Evolutionary conservation across 2,797 vertebrate genomes (phyloP).

Genomic region (Xenentodon cancila): DNA sequence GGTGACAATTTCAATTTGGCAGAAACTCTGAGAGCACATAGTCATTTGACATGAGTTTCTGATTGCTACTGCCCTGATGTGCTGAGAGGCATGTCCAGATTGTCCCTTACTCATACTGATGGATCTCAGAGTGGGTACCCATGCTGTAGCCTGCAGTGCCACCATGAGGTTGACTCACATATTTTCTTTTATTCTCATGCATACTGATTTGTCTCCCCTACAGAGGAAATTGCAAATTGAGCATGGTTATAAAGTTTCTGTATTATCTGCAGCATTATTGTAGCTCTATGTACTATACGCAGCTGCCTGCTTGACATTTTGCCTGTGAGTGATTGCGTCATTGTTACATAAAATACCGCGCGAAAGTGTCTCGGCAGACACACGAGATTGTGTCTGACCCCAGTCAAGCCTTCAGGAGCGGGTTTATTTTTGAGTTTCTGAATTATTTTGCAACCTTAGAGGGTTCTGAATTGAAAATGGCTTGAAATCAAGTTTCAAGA

Average conservation of each 20-base stretch:
- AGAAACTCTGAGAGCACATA: slow-evolving; percentile 58
- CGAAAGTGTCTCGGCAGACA: slow-evolving; percentile 7
- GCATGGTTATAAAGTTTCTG: slow-evolving; percentile 7
- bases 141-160: slow-evolving; percentile 72
- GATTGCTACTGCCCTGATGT: slow-evolving; percentile 67
- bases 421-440: slow-evolving; percentile 58
- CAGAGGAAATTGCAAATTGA: slow-evolving; percentile 28
- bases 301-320: slow-evolving; percentile 11
- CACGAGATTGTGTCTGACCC: slow-evolving; percentile 31
- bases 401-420: slow-evolving; percentile 46
- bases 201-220: slow-evolving; percentile 21
- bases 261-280: slow-evolving; percentile 25
- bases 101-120: slow-evolving; percentile 55
- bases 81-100: slow-evolving; percentile 62
- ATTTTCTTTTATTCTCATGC: slow-evolving; percentile 2
- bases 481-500: slow-evolving; percentile 53
- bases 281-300: neutral
- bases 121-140: slow-evolving; percentile 21
- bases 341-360: slow-evolving; percentile 12
- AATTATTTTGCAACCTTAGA: slow-evolving; percentile 55
- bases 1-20: slow-evolving; percentile 76
- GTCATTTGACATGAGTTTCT: slow-evolving; percentile 67
- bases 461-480: slow-evolving; percentile 48
- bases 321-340: neutral
- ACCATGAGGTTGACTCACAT: slow-evolving; percentile 61